Evolutionary conservation across 2,888 invertebrate genomes (phyloP).

Genomic region (Lingula anatina): DNA sequence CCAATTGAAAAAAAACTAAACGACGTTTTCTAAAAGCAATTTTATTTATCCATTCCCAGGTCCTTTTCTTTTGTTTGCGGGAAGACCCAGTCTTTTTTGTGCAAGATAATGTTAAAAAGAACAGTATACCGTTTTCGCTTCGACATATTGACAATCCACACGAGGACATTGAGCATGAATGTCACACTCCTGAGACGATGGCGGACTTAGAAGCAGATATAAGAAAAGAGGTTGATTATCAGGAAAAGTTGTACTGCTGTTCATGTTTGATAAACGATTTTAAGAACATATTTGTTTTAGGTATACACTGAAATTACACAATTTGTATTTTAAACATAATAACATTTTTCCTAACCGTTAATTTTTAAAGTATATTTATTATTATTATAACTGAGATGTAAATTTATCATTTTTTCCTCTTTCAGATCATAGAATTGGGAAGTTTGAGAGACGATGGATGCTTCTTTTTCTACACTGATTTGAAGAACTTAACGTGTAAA

Average conservation of each 20-base stretch:
- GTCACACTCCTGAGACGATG: constrained; percentile 24
- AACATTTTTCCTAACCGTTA: constrained; percentile 5
- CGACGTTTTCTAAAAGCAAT: too few species aligned
- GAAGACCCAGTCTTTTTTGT: constrained; percentile 46
- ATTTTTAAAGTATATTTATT: background rate
- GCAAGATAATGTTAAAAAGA: constrained; percentile 27
- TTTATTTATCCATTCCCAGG: too few species aligned
- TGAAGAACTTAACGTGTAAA: constrained; percentile 23
- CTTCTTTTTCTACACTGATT: constrained; percentile 39
- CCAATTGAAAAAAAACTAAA: too few species aligned
- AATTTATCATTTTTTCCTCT: background rate
- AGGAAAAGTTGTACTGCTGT: background rate
- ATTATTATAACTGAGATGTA: background rate
- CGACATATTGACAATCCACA: constrained; percentile 26
- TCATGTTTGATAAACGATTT: too few species aligned
- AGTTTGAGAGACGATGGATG: constrained; percentile 14
- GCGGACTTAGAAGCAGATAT: constrained; percentile 37
- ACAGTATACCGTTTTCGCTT: constrained; percentile 31
- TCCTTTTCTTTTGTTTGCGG: constrained; percentile 41
- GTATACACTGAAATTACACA: too few species aligned
- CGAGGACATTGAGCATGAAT: constrained; percentile 23
- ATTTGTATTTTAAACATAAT: constrained; percentile 11
- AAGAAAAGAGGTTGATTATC: constrained; percentile 32
- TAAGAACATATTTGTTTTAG: constrained; percentile 1
- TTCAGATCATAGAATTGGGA: constrained; percentile 18